Conservation (phyloP, 2,113 vertebrate genomes). For the Scomber japonicus region DNA sequence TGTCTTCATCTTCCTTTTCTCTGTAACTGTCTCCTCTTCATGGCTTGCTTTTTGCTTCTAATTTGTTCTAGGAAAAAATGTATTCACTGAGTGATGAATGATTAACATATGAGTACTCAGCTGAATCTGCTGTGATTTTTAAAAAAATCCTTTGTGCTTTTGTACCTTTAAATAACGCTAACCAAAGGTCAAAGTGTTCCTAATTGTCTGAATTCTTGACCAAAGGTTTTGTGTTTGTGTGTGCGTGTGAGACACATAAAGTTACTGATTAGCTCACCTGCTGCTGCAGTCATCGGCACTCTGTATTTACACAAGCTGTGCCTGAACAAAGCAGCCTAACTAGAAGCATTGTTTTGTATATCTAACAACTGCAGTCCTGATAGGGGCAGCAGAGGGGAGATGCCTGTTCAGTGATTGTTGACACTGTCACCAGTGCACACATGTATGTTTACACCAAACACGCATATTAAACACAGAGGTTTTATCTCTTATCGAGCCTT, state of each 20-base stretch:
- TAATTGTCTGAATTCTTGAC: slow-evolving; percentile 14
- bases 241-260: slow-evolving; percentile 6
- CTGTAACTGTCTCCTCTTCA: slow-evolving; percentile 16
- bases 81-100: slow-evolving; percentile 61
- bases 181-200: slow-evolving; percentile 44
- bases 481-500: slow-evolving; percentile 29
- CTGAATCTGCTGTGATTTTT: slow-evolving; percentile 49
- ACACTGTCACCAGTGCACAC: slow-evolving; percentile 20
- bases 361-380: slow-evolving; percentile 29
- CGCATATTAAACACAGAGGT: slow-evolving; percentile 23
- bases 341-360: slow-evolving; percentile 21
- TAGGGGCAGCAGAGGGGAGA: not conserved
- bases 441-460: slow-evolving; percentile 49
- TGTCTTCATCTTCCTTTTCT: slow-evolving; percentile 31
- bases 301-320: slow-evolving; percentile 35
- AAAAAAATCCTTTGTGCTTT: slow-evolving; percentile 12
- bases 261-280: slow-evolving; percentile 72
- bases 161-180: slow-evolving; percentile 30
- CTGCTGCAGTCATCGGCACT: slow-evolving; percentile 26
- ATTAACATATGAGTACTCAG: slow-evolving; percentile 70
- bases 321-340: slow-evolving; percentile 43
- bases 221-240: slow-evolving; percentile 43
- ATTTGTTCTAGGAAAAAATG: slow-evolving; percentile 53
- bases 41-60: slow-evolving; percentile 55
- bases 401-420: slow-evolving; percentile 33